Base-by-base conservation (phyloP, 2,888 invertebrate species). In the Xanthorhoe designata region DNA sequence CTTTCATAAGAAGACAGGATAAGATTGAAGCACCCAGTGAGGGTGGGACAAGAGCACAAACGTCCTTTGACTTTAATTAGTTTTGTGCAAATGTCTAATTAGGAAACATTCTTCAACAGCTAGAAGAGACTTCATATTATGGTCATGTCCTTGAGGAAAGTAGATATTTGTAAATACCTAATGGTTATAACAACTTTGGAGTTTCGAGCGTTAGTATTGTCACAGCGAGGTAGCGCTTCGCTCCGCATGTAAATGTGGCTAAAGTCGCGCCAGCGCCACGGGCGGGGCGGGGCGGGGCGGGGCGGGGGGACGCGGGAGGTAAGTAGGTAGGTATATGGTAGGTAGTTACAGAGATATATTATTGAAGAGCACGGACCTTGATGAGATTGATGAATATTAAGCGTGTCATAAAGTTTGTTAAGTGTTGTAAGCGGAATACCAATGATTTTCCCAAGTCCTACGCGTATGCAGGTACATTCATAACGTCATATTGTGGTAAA, bases 381-480 rank as follows among this genome's bases (percentile, higher is more conserved):
- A 47, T 17, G 47, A 47, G 47, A 17, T 47, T 47, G 47, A 47
- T 50, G 50, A 50, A 50, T 50, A 18, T 53, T 53, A 32, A 53
- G 32, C 32, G 35, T 53, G 53, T 35, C 53, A 53, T 53, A 15
- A 52, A 35, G 53, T 29, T 53, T 15, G 53, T 53, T 56, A 45
- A 9, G 24, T 47, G 47, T 47, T 47, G 47, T 17, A 57, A 57
- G 57, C 57, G 32, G 57, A 50, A 50, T 58, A 7, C 18, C 35
- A 35, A 58, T 50, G 13, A 15, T 58, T 18, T 58, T 35, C 58
- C 50, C 49, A 38, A 32, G 18, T 18, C n/a, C 6, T 17, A 17
- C 4, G 8, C 15, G 5, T 47, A 47, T 47, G 17, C 17, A 47
- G 2, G 17, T 47, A 47, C 47, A 17, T 17, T 24, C 24, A 24